These are phyloP conservation scores for Echinarachnius parma DNA, from an alignment of 53 echinoderm and acorn worm species.

Conservation along the genomic window DNA sequence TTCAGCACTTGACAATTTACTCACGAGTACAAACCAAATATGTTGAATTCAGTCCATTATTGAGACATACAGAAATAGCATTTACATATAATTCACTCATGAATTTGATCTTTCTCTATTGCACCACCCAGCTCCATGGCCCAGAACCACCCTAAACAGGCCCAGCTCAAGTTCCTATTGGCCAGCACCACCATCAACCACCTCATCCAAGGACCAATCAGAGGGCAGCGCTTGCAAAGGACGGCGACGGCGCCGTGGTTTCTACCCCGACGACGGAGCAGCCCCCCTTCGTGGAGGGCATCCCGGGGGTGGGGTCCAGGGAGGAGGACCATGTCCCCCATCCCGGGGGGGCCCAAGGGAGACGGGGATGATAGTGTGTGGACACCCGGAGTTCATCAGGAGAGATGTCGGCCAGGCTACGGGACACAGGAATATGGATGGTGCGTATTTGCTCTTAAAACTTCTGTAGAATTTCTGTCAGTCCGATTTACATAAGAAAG, in stretches of 20 bases:
- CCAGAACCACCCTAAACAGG: constrained; percentile 65
- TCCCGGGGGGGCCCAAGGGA: constrained; percentile 57
- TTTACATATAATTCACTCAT: too few relatives aligned
- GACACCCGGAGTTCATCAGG: constrained; percentile 59
- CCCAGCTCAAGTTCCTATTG: constrained; percentile 73
- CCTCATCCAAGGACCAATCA: constrained; percentile 71
- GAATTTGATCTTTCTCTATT: too few relatives aligned
- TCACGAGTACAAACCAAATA: too few relatives aligned
- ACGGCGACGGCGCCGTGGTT: constrained; percentile 31
- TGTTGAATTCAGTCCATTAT: too few relatives aligned
- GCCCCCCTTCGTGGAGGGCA: constrained; percentile 68
- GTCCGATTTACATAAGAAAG: too few relatives aligned
- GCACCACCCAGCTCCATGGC: constrained; percentile 68
- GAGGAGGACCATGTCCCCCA: constrained; percentile 84
- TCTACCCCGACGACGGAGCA: constrained; percentile 21
- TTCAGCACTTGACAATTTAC: too few relatives aligned
- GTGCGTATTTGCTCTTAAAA: too few relatives aligned
- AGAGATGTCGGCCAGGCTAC: constrained; percentile 55
- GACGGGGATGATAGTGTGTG: constrained; percentile 55
- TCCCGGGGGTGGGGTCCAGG: constrained; percentile 77
- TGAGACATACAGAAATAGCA: too few relatives aligned
- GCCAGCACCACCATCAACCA: constrained; percentile 76
- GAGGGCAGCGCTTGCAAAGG: constrained; percentile 19
- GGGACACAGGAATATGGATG: constrained; percentile 65
- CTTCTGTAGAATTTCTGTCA: too few relatives aligned